Evolutionary conservation across 2,797 vertebrate species (phyloP), one percentile per base, ranked within the genome.

Genomic region (Acrocephalus scirpaceus): DNA sequence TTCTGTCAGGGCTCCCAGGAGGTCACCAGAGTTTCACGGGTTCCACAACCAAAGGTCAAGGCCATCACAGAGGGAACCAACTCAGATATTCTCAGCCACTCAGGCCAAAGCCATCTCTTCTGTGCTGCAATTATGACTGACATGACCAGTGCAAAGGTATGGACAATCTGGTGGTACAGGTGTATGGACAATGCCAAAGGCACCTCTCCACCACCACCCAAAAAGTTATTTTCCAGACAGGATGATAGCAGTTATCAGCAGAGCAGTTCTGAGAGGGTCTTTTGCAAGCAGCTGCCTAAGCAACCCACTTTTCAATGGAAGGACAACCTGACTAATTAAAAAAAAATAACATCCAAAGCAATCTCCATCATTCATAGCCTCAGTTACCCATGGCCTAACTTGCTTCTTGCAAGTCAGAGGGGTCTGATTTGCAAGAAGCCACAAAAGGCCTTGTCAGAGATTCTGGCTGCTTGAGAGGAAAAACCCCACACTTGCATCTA

Each of bases 61-160:
- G 70, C 18, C 66, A 64, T 9, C 62, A 58, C 11, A 58, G 56
- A 84, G 29, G 64, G 73, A 93, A 53, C 7, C 7, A 80, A 9
- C 21, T 23, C 5, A 26, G 64, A 70, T 38, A 62, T 42, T 50
- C 48, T 81, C 71, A 38, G 53, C 5, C 58, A 27, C 16, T 47
- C 20, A 16, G 34, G 34, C 32, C 57, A 94, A 77, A 83, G 48
- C 56, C 36, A 16, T 9, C 62, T 61, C 54, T 65, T 86, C 40
- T 3, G 0, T 29, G 60, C 22, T 45, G 48, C 20, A 48, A 1
- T 29, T 21, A 29, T 2, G 3, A 11, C n/a, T 78, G 69, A 45
- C 26, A 19, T 0, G 0, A 32, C 4, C 13, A 78, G 53, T 14
- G 42, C 25, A 47, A 16, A 81, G 22, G 29, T 11, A 58, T 9